Conservation (phyloP, 2,888 invertebrate genomes). For the Hyposoter didymator region DNA sequence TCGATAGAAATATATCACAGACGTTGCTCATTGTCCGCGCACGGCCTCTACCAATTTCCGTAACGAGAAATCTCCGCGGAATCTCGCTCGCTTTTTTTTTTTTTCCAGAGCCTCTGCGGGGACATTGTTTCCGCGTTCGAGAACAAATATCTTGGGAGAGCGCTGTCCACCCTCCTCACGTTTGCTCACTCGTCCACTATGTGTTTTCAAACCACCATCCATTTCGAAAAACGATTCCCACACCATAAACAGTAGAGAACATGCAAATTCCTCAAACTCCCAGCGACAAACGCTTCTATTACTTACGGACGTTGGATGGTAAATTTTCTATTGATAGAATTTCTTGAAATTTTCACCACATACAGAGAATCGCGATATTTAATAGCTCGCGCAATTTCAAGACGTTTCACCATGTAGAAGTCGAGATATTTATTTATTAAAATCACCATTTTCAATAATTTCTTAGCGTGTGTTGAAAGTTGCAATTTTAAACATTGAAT, state of each 20-base stretch:
- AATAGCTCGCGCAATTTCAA: too few species aligned
- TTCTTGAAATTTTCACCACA: too few species aligned
- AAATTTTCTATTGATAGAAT: too few species aligned
- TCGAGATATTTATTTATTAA: too few species aligned
- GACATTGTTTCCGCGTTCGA: slow-evolving; percentile 45
- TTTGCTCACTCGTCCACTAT: slow-evolving; percentile 22
- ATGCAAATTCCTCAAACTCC: not conserved
- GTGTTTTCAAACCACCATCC: not conserved
- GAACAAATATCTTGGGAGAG: slow-evolving; percentile 59
- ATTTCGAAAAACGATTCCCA: slow-evolving; percentile 28
- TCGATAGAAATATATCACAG: slow-evolving; percentile 28
- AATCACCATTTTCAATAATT: too few species aligned
- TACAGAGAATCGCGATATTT: too few species aligned
- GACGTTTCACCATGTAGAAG: too few species aligned
- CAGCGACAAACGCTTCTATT: too few species aligned
- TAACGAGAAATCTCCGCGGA: slow-evolving; percentile 75
- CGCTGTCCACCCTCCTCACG: slow-evolving; percentile 33
- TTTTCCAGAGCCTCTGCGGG: slow-evolving; percentile 18
- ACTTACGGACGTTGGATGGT: too few species aligned
- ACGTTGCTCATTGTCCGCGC: slow-evolving; percentile 68
- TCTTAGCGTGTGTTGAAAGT: too few species aligned
- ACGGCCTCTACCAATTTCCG: slow-evolving; percentile 73
- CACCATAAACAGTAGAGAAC: not conserved
- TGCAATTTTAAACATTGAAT: too few species aligned
- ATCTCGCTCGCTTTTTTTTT: slow-evolving; percentile 11